Conservation (phyloP, 2,113 vertebrate genomes). For the Erpornis zantholeuca region DNA sequence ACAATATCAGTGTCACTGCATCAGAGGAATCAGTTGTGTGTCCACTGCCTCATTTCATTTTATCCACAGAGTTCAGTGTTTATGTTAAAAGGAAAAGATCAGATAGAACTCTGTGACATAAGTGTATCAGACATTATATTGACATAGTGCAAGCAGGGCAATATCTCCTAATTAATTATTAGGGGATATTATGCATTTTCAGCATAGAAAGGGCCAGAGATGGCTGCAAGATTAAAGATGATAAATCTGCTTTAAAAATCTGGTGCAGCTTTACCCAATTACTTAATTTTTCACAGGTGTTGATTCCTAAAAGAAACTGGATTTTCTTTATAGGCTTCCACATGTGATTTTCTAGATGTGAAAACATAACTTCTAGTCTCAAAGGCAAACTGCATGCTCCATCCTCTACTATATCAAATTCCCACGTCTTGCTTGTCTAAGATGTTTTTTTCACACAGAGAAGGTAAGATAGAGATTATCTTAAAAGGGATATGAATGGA, state of each 20-base stretch:
- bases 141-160: neutral
- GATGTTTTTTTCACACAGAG: neutral
- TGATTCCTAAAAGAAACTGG: neutral
- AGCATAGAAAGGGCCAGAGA: neutral
- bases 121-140: neutral
- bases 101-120: neutral
- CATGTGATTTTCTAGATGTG: neutral
- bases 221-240: neutral
- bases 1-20: neutral
- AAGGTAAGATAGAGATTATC: neutral
- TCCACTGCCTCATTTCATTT: neutral
- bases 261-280: neutral
- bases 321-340: neutral
- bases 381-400: neutral
- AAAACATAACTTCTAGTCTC: neutral
- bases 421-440: neutral
- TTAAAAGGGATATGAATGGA: neutral
- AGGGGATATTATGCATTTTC: neutral
- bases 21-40: neutral
- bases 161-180: neutral
- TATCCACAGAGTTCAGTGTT: neutral
- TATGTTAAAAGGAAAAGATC: neutral
- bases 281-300: neutral
- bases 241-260: neutral
- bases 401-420: neutral